These are phyloP conservation scores for Psophia crepitans DNA, from an alignment of 2,113 vertebrate genomes.

Conservation along the genomic window DNA sequence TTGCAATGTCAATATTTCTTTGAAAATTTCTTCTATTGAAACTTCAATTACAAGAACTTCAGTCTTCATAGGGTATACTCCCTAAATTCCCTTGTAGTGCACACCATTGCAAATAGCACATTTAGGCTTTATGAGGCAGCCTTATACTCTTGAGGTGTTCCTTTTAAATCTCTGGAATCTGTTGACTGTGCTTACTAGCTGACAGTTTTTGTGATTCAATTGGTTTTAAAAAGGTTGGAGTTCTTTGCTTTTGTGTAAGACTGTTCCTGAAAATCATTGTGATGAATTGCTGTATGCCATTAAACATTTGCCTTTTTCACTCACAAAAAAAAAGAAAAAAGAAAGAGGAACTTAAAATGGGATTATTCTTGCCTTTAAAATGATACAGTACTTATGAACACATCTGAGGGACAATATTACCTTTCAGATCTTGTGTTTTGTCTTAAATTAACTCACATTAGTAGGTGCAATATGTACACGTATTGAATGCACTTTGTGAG, in stretches of 20 bases:
- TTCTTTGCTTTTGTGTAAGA: neutral
- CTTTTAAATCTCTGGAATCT: neutral
- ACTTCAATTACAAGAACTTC: neutral
- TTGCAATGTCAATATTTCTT: neutral
- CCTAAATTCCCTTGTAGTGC: neutral
- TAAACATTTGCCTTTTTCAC: neutral
- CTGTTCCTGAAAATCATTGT: neutral
- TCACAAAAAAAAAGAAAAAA: neutral
- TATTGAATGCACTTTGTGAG: neutral
- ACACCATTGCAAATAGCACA: neutral
- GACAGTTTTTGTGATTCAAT: neutral
- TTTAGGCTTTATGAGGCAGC: neutral
- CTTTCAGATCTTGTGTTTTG: neutral
- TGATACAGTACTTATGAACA: neutral
- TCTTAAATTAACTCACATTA: neutral
- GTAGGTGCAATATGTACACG: neutral
- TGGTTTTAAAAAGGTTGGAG: fast-evolving
- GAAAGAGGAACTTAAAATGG: neutral
- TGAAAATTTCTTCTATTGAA: neutral
- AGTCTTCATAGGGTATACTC: neutral
- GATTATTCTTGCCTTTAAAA: neutral
- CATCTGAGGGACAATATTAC: neutral
- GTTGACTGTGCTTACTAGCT: neutral
- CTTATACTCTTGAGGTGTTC: neutral
- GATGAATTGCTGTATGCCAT: neutral